Base-by-base conservation (phyloP, 2,888 invertebrate genomes). In the Drosophila longiperda region DNA sequence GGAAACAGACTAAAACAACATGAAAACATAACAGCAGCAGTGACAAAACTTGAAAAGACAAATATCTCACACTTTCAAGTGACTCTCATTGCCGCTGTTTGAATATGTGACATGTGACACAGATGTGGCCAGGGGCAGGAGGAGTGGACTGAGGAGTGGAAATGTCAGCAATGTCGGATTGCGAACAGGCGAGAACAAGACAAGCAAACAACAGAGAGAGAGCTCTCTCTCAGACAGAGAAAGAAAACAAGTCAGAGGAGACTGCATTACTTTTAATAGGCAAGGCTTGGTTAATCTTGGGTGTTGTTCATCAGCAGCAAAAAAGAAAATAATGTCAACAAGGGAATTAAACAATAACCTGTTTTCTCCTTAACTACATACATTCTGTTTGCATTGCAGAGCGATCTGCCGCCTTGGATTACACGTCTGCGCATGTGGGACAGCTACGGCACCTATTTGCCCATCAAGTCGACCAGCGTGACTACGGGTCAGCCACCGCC, bases 391-490 rank as follows among this genome's bases (percentile, higher is more conserved):
- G 8, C 17, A 53, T 53, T 53, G 42, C 83, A 93, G 93, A 91
- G 92, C 75, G 93, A 93, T 83, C 84, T 93, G 66, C 93, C 93
- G 52, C 94, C 94, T 34, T 97, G 96, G 93, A 95, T 96, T 40
- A 96, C 96, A 36, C 94, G 96, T 83, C 93, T 97, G 73, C 94
- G 96, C 75, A 95, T 97, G 87, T 96, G 96, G 96, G 96, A 96
- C 92, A 96, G 96, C 61, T 95, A 95, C 77, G 94, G 94, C 60
- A 94, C 93, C 45, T 94, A 93, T 73, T 93, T 93, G 73, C 91
- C 93, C 60, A 90, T 92, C 61, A 93, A 92, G 74, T 90, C 90
- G 73, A 92, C 92, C 66, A 92, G 92, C 69, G 90, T 92, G 49
- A 92, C 93, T 55, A 92, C 92, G 48, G 81, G 92, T 32, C 88